phyloP scores from a whole-genome alignment of 1,140 invertebrate genomes.

The Thaumatotibia leucotreta region DNA sequence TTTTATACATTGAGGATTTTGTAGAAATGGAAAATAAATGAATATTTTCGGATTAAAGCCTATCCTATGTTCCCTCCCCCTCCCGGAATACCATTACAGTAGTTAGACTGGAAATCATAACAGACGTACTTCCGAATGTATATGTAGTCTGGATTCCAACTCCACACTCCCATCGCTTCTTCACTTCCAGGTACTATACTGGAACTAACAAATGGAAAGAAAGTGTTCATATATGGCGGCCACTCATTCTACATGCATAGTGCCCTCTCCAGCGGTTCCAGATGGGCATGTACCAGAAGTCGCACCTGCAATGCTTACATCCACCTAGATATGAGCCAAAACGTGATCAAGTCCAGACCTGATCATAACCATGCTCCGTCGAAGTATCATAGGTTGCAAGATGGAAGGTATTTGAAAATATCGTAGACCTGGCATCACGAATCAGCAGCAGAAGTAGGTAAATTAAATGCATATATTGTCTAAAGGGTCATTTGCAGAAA shows the following conservation, averaged over 20 bases:
- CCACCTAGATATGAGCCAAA: constrained; percentile 25
- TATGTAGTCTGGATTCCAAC: too few relatives aligned
- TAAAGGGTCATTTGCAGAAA: too few relatives aligned
- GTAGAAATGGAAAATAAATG: too few relatives aligned
- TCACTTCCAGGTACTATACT: neutral
- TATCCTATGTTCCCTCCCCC: too few relatives aligned
- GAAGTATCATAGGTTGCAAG: neutral
- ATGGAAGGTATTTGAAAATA: neutral
- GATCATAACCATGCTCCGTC: constrained; percentile 8
- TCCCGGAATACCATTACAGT: too few relatives aligned
- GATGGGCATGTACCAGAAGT: neutral
- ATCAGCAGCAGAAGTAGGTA: too few relatives aligned
- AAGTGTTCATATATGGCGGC: neutral
- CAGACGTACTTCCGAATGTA: too few relatives aligned
- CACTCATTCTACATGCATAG: neutral
- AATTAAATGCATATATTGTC: neutral
- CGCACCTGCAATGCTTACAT: constrained; percentile 23
- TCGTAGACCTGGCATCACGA: too few relatives aligned
- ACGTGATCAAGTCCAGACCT: constrained; percentile 14
- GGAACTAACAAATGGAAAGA: neutral
- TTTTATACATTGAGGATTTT: too few relatives aligned
- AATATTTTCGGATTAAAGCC: too few relatives aligned
- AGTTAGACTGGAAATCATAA: too few relatives aligned
- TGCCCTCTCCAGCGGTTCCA: neutral
- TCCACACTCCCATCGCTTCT: neutral